A percentile compares a stretch with the other conserved stretches of the same genome.
Evolutionary conservation across 30 jellyfish, hydroid and myxozoan genomes (phyloP).

Genomic region (Hydractinia symbiolongicarpus): DNA sequence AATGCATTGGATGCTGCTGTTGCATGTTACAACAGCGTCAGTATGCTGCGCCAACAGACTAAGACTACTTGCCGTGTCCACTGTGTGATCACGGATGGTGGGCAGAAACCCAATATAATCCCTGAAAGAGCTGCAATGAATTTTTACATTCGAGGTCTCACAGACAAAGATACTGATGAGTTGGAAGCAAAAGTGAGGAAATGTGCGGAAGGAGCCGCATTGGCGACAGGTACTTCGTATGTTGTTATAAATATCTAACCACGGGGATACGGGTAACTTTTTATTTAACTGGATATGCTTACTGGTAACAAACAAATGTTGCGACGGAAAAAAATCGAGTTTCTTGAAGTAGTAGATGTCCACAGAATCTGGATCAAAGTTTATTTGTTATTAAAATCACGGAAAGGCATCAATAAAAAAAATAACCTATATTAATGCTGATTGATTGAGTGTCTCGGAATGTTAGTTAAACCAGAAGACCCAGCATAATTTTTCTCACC

Average conservation of each 20-base stretch:
- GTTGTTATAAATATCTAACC: too few species aligned
- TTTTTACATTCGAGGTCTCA: conserved; percentile 58
- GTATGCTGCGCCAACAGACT: conserved; percentile 96
- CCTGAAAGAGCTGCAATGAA: conserved; percentile 59
- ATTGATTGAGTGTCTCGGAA: too few species aligned
- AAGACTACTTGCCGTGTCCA: conserved; percentile 71
- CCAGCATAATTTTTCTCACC: too few species aligned
- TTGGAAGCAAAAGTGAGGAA: conserved; percentile 39
- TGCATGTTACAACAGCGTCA: conserved; percentile 61
- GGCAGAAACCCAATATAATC: conserved; percentile 76
- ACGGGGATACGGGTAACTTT: not conserved
- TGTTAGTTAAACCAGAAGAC: too few species aligned
- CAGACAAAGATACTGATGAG: conserved; percentile 54
- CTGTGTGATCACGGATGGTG: conserved; percentile 83
- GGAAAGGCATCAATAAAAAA: too few species aligned
- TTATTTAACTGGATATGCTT: not conserved
- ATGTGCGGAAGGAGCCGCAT: conserved; percentile 90
- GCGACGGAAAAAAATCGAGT: too few species aligned
- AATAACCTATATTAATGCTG: too few species aligned
- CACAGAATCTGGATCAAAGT: too few species aligned
- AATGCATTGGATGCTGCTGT: conserved; percentile 98
- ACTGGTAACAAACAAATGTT: too few species aligned
- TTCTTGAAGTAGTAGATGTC: too few species aligned
- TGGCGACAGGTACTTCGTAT: conserved; percentile 56
- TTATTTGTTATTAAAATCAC: too few species aligned